A percentile compares a stretch with the other conserved stretches of the same genome.
Evolutionary conservation across 1,140 invertebrate species (phyloP).

Genomic region (Scaptomyza graminum): DNA sequence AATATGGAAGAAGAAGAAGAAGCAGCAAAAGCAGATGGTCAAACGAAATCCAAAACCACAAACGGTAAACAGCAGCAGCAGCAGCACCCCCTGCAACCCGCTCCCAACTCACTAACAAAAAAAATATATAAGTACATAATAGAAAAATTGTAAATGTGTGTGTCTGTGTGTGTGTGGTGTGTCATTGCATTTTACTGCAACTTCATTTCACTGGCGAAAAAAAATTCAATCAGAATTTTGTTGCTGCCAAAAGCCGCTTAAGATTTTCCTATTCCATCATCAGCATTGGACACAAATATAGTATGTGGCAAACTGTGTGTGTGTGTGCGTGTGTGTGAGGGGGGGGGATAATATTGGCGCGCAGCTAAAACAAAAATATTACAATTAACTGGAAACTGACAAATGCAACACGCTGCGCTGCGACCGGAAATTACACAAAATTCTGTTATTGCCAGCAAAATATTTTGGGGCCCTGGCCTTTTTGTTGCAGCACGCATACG

Average conservation of each 20-base stretch:
- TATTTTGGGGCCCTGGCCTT: slow-evolving; percentile 2
- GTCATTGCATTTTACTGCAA: slow-evolving; percentile 17
- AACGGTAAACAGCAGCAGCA: slow-evolving; percentile 3
- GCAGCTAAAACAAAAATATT: slow-evolving; percentile 24
- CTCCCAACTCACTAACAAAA: slow-evolving; percentile 16
- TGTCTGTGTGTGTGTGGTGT: slow-evolving; percentile 21
- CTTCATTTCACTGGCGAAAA: slow-evolving; percentile 47
- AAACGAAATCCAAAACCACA: slow-evolving; percentile 14
- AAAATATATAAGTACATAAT: slow-evolving; percentile 47
- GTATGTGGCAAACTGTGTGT: neutral
- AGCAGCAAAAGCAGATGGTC: slow-evolving; percentile 20
- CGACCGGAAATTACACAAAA: slow-evolving; percentile 57
- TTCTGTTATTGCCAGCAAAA: slow-evolving; percentile 7
- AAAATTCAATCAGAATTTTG: slow-evolving; percentile 76
- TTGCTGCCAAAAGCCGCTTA: slow-evolving; percentile 65
- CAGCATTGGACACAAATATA: slow-evolving; percentile 19
- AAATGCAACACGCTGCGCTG: slow-evolving; percentile 51
- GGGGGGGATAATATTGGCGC: slow-evolving; percentile 47
- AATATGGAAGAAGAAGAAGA: slow-evolving; percentile 66
- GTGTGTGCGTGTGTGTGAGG: neutral
- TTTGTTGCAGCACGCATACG: slow-evolving; percentile 16
- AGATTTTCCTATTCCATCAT: slow-evolving; percentile 34
- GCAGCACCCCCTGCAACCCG: slow-evolving; percentile 5
- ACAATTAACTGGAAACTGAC: slow-evolving; percentile 25
- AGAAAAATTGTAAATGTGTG: slow-evolving; percentile 50